phyloP scores from a whole-genome alignment of 2,113 vertebrate genomes.

The Podarcis cretensis region DNA sequence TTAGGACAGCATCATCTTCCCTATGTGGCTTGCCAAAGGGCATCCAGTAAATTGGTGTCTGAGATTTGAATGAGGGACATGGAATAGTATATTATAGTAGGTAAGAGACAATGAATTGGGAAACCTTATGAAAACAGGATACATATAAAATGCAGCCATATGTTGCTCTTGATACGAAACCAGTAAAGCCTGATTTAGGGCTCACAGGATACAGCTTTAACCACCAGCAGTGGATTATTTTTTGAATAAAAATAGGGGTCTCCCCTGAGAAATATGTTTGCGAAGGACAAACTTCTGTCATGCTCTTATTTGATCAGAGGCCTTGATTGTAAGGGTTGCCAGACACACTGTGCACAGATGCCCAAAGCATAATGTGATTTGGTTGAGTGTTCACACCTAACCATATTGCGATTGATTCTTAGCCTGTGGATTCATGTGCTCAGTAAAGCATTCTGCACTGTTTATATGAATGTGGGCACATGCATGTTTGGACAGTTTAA shows the following conservation, averaged over 20 bases:
- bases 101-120: background rate
- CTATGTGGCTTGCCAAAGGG: background rate
- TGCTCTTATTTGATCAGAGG: slow-evolving; percentile 24
- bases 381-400: slow-evolving; percentile 26
- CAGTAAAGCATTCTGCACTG: slow-evolving; percentile 37
- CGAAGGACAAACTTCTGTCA: background rate
- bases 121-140: background rate
- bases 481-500: background rate
- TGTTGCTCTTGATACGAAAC: background rate
- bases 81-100: background rate
- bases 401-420: slow-evolving; percentile 47
- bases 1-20: background rate
- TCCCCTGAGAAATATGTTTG: slow-evolving; percentile 31
- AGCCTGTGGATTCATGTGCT: slow-evolving; percentile 41
- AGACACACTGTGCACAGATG: slow-evolving; percentile 10
- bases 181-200: rapidly evolving
- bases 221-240: background rate
- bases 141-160: background rate
- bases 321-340: background rate
- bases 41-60: background rate
- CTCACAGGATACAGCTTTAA: background rate
- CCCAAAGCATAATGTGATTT: slow-evolving; percentile 35
- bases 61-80: background rate
- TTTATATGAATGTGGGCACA: slow-evolving; percentile 42
- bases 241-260: slow-evolving; percentile 13